Evolutionary conservation across 2,113 vertebrate species (phyloP), one percentile per base, ranked within the genome.

Genomic region (Oryzias celebensis): DNA sequence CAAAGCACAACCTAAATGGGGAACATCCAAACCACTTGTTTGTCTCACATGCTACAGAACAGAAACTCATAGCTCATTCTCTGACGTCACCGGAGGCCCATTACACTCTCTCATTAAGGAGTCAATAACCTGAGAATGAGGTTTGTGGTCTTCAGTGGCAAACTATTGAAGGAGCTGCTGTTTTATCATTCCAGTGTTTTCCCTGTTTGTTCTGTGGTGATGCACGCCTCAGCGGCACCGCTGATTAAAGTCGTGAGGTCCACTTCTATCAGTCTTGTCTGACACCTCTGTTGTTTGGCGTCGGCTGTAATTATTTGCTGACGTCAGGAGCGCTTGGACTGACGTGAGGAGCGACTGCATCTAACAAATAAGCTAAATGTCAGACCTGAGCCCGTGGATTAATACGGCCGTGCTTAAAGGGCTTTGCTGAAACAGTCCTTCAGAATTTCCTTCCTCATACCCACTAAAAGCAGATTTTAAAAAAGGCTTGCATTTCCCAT

Each of bases 101-200:
- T 82, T 81, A 68, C 42, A 50, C 1, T 5, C 52, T 26, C 59
- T 76, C 73, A 86, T 88, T 77, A 85, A 78, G 71, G 76, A 85
- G 83, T 86, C 80, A 81, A 85, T 87, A 84, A 75, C 52, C 75
- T 61, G 58, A 46, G 71, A 47, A 55, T 14, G 46, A 60, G 49
- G 42, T 67, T 73, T 53, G 47, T 71, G 52, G 65, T 77, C 46
- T 66, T 77, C 73, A 55, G 65, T 52, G 60, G 64, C 18, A 14
- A 52, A 59, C 59, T 5, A 49, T 49, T 47, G 65, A 47, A 50
- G 44, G 53, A n/a, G 3, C 0, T 28, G 55, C 52, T 44, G 23
- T 42, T 52, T 12, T 13, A 65, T 73, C 73, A 75, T 68, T 67
- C 60, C 42, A 14, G 45, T 22, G 22, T 60, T 60, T 52, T 68